Evolutionary conservation across 2,113 vertebrate genomes (phyloP).

Genomic region (Nothobranchius kuhntae): DNA sequence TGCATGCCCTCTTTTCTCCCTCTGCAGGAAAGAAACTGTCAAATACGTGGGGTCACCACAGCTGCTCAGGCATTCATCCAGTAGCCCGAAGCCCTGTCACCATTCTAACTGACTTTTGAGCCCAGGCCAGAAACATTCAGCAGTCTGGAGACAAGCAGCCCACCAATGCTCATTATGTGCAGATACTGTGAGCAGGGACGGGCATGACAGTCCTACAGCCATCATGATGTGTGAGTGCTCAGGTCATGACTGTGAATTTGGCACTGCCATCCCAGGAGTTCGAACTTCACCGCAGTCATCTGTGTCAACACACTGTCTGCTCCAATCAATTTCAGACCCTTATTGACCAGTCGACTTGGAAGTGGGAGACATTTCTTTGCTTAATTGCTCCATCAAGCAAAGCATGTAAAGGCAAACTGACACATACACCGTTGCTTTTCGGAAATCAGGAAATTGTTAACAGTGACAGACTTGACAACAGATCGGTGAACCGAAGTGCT

Average conservation of each 20-base stretch:
- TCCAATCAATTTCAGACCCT: slow-evolving; percentile 31
- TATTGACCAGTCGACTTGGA: slow-evolving; percentile 38
- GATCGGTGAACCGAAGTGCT: slow-evolving; percentile 5
- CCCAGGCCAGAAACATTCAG: slow-evolving; percentile 43
- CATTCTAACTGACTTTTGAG: slow-evolving; percentile 54
- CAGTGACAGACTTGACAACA: slow-evolving; percentile 14
- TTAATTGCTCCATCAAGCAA: slow-evolving; percentile 57
- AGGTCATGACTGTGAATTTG: slow-evolving; percentile 60
- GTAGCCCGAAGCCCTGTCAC: slow-evolving; percentile 53
- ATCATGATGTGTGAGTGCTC: slow-evolving; percentile 31
- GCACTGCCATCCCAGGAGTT: slow-evolving; percentile 33
- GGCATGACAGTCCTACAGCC: slow-evolving; percentile 46
- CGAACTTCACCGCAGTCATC: slow-evolving; percentile 50
- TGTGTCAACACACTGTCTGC: slow-evolving; percentile 54
- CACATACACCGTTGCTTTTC: slow-evolving; percentile 24
- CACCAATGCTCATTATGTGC: slow-evolving; percentile 60
- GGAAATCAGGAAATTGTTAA: slow-evolving; percentile 16
- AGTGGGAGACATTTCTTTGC: slow-evolving; percentile 35
- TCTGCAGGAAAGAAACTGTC: slow-evolving; percentile 30
- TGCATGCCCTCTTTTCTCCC: slow-evolving; percentile 3
- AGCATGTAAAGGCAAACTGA: slow-evolving; percentile 47
- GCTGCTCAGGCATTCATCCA: slow-evolving; percentile 59
- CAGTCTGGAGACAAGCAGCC: slow-evolving; percentile 51
- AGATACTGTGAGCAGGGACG: slow-evolving; percentile 29
- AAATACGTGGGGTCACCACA: slow-evolving; percentile 35